phyloP scores from a whole-genome alignment of 2,888 invertebrate species.

The Eristalis arbustorum region DNA sequence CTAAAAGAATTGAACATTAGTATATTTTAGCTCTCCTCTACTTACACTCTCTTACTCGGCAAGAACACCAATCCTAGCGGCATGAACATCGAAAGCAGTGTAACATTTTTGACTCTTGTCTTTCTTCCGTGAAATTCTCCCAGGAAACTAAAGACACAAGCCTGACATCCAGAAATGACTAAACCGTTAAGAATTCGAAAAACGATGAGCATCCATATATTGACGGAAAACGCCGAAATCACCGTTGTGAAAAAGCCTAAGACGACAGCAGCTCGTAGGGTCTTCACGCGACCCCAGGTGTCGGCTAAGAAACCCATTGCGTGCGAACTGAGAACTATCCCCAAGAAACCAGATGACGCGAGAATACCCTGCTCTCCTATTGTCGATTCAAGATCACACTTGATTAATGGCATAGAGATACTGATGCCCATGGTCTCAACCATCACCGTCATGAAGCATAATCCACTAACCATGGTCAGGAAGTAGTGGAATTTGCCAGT shows the following conservation, averaged over 20 bases:
- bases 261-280: conserved; percentile 81
- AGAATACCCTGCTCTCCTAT: conserved; percentile 84
- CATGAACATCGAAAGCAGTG: conserved; percentile 82
- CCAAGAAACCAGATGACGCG: conserved; percentile 85
- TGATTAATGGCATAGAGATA: conserved; percentile 85
- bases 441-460: conserved; percentile 85
- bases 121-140: conserved; percentile 83
- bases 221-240: conserved; percentile 83
- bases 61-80: conserved; percentile 82
- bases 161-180: conserved; percentile 81
- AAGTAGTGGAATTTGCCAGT: conserved; percentile 84
- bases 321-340: conserved; percentile 87
- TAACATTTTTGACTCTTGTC: conserved; percentile 81
- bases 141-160: conserved; percentile 83
- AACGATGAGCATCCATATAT: conserved; percentile 82
- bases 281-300: conserved; percentile 85
- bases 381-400: conserved; percentile 85
- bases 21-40: not conserved
- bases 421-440: conserved; percentile 85
- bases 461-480: conserved; percentile 83
- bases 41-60: conserved; percentile 79
- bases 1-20: conserved; percentile 78
- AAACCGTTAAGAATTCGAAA: conserved; percentile 86
- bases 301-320: conserved; percentile 91
- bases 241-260: conserved; percentile 82